phyloP scores from a whole-genome alignment of 2,113 vertebrate genomes.

The Neofelis nebulosa region DNA sequence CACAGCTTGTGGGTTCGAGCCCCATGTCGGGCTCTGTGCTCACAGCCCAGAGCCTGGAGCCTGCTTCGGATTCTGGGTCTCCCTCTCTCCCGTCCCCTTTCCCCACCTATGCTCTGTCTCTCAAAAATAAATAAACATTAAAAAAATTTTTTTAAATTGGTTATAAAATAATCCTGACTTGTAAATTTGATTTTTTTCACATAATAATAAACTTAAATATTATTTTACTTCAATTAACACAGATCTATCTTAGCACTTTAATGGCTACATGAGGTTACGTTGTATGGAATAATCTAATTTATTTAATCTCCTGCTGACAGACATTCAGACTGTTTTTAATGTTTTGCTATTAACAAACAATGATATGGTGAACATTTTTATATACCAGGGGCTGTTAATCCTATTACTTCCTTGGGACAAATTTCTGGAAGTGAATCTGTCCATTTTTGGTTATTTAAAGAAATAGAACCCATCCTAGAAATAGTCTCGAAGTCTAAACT shows the following conservation, averaged over 20 bases:
- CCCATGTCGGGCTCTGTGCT: too few relatives aligned
- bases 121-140: too few relatives aligned
- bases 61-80: too few relatives aligned
- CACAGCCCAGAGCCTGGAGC: too few relatives aligned
- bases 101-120: too few relatives aligned
- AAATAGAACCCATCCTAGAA: background rate
- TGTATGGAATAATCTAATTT: background rate
- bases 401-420: background rate
- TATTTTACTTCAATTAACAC: constrained; percentile 25
- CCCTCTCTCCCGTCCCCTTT: too few relatives aligned
- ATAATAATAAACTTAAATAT: background rate
- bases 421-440: background rate
- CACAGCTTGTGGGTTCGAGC: too few relatives aligned
- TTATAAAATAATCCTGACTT: constrained; percentile 38
- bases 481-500: background rate
- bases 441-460: constrained; percentile 5
- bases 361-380: background rate
- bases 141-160: background rate
- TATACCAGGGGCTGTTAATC: background rate
- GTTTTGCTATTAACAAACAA: background rate
- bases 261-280: background rate
- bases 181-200: constrained; percentile 29
- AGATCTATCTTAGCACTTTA: background rate
- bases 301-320: background rate
- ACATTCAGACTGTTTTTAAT: background rate